These are phyloP conservation scores for Delia radicum DNA, from an alignment of 1,140 invertebrate genomes.

Conservation along the genomic window DNA sequence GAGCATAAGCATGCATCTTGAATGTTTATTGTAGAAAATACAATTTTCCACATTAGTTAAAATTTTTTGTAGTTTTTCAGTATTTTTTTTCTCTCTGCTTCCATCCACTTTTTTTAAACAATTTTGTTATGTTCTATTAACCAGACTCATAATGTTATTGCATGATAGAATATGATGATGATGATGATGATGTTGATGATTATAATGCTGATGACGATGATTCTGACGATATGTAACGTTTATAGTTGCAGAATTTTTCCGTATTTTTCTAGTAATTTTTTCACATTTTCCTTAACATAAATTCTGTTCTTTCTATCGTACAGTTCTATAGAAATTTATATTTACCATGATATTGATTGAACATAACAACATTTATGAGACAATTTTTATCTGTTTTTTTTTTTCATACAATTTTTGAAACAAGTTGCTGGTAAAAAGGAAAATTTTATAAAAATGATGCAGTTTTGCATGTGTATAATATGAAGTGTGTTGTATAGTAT, in stretches of 20 bases:
- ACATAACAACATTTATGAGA: constrained; percentile 12
- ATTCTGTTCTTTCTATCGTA: neutral
- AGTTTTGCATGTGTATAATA: neutral
- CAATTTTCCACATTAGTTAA: constrained; percentile 15
- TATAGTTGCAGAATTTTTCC: neutral
- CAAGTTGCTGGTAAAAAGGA: neutral
- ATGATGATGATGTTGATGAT: neutral
- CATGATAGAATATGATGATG: neutral
- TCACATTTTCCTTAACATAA: neutral
- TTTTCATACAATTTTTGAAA: neutral
- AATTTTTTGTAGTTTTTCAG: neutral
- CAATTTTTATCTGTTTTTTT: neutral
- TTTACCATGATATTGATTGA: constrained; percentile 12
- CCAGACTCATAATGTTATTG: neutral
- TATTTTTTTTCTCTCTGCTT: neutral
- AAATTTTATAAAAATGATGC: neutral
- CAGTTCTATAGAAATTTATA: neutral
- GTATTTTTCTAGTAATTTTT: neutral
- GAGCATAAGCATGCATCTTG: constrained; percentile 1
- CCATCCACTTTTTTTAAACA: neutral
- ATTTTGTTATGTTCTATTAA: constrained; percentile 18
- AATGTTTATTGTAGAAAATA: constrained; percentile 3
- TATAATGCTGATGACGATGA: neutral
- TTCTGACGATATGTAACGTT: neutral
- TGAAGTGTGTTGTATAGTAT: too few relatives aligned